Base-by-base conservation (phyloP, 2,797 vertebrate species). In the Pelobates cultripes region DNA sequence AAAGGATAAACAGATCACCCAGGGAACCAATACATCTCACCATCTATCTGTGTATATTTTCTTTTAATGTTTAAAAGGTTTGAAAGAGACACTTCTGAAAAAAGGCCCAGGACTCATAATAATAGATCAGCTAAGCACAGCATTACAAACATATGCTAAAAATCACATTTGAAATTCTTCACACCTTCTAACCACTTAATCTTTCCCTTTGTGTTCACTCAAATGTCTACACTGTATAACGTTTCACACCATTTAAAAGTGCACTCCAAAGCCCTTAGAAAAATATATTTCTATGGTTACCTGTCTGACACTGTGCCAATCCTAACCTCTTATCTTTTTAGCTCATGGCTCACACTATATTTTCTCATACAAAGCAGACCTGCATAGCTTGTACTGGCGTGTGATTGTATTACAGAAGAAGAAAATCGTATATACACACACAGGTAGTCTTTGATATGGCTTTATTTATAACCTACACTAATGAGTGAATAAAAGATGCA, bases 171-270 rank as follows among this genome's bases (percentile, higher is more conserved):
- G 69, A 78, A 73, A 64, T 71, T 73, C 70, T 78, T 82, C 70
- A 78, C 81, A 82, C 81, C 81, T 82, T 77, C 75, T 78, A 73
- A 3, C 43, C 75, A 73, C 81, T 82, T 77, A 78, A 73, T 82
- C 75, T 73, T 82, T 51, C 15, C 44, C 81, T 82, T 77, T 82
- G 81, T 82, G 63, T 77, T 82, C 80, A 72, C 60, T 73, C 42
- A 82, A 82, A 53, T 71, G 74, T 77, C 74, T 60, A 77, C 66
- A 71, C 75, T 82, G 75, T 82, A 73, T 82, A 82, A 82, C 78
- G 63, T 78, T 77, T 82, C 70, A 73, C 68, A 69, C 68, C n/a
- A 71, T 72, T n/a, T 77, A 77, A 77, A 68, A 73, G 70, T 73
- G 71, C 45, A 68, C 71, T 76, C 70, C 75, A 82, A 82, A 71